Conservation (phyloP, 2,113 vertebrate species). For the Pteruthius melanotis region DNA sequence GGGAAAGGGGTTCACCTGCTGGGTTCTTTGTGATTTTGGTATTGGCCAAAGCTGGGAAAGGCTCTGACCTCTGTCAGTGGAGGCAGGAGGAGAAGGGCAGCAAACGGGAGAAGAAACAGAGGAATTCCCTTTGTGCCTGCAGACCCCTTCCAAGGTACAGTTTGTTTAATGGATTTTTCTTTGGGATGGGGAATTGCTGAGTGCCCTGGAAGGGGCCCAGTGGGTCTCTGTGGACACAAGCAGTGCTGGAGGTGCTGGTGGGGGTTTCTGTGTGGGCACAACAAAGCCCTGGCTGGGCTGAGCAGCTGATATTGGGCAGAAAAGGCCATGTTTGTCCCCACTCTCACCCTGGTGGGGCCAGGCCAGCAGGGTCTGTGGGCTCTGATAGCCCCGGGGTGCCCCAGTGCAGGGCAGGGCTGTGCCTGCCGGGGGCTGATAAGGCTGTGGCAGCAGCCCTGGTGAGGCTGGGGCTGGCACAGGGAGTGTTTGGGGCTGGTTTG, state of each 20-base stretch:
- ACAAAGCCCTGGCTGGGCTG: neutral
- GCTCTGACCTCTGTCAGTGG: neutral
- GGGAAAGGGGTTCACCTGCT: neutral
- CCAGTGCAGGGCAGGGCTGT: neutral
- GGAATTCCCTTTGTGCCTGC: neutral
- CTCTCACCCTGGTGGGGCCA: neutral
- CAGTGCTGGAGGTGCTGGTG: accelerated
- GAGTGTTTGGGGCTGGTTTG: neutral
- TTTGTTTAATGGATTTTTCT: neutral
- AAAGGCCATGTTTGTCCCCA: neutral
- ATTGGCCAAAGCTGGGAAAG: neutral
- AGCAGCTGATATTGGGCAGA: accelerated
- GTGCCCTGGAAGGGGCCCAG: neutral
- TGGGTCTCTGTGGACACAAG: accelerated
- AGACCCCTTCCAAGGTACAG: neutral
- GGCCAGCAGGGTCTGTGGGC: neutral
- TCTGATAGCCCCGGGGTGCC: neutral
- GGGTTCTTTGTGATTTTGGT: neutral
- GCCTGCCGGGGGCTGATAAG: neutral
- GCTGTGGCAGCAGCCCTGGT: neutral
- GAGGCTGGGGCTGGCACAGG: accelerated
- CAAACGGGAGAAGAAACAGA: neutral
- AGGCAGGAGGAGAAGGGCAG: neutral
- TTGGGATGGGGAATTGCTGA: neutral
- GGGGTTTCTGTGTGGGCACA: neutral